phyloP scores from a whole-genome alignment of 2,113 vertebrate species.

The Planiliza haematocheilus region DNA sequence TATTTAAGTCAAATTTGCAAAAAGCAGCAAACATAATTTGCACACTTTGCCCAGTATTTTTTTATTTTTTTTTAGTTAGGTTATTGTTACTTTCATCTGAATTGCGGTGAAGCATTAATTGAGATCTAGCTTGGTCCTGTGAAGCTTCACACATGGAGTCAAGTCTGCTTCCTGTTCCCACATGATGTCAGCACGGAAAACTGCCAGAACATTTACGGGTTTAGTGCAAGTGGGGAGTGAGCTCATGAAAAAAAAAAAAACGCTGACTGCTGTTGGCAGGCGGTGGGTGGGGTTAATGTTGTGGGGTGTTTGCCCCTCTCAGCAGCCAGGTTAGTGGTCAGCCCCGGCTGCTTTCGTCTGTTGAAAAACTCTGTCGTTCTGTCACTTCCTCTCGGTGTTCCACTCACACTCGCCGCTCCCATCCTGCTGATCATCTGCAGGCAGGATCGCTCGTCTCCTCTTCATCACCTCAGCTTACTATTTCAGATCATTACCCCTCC shows the following conservation, averaged over 20 bases:
- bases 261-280: slow-evolving; percentile 83
- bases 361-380: slow-evolving; percentile 41
- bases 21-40: not conserved
- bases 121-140: not conserved
- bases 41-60: not conserved
- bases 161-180: slow-evolving; percentile 29
- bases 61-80: not conserved
- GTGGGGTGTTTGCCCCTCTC: slow-evolving; percentile 66
- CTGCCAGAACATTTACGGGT: slow-evolving; percentile 42
- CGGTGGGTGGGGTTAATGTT: slow-evolving; percentile 74
- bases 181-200: slow-evolving; percentile 53
- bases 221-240: slow-evolving; percentile 37
- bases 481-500: not conserved
- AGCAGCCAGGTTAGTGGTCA: slow-evolving; percentile 74
- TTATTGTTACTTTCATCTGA: not conserved
- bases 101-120: not conserved
- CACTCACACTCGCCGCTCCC: not conserved
- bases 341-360: slow-evolving; percentile 55
- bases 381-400: slow-evolving; percentile 44
- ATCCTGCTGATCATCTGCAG: slow-evolving; percentile 37
- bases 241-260: slow-evolving; percentile 55
- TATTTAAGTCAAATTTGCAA: too few relatives aligned
- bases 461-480: slow-evolving; percentile 47
- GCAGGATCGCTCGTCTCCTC: slow-evolving; percentile 34
- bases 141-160: not conserved